These are phyloP conservation scores for Pluvialis apricaria DNA, from an alignment of 2,113 vertebrate species.

Conservation along the genomic window DNA sequence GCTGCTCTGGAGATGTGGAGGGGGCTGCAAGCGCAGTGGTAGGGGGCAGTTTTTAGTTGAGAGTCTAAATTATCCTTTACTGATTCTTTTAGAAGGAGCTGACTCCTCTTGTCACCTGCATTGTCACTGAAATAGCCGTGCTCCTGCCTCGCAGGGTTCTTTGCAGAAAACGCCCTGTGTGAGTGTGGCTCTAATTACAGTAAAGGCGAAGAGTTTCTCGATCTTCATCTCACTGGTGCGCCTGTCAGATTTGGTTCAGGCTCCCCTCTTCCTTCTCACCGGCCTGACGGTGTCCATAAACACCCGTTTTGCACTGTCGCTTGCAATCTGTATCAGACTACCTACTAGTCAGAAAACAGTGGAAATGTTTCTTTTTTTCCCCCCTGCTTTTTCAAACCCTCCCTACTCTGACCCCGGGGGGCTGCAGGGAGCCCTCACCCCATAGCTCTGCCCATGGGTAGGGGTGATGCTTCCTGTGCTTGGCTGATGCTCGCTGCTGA, in stretches of 20 bases:
- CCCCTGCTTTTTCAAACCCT: not conserved
- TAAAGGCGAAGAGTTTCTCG: not conserved
- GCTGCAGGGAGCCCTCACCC: not conserved
- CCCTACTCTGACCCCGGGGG: not conserved
- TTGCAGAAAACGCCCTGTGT: not conserved
- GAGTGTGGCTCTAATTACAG: not conserved
- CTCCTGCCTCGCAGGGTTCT: not conserved
- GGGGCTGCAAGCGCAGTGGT: not conserved
- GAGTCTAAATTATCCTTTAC: not conserved
- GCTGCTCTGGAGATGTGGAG: not conserved
- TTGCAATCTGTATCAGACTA: not conserved
- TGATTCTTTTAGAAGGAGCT: not conserved
- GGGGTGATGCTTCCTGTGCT: not conserved
- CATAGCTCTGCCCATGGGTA: not conserved
- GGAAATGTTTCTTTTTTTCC: not conserved
- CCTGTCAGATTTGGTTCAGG: not conserved
- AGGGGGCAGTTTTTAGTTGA: not conserved
- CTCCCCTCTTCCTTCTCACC: not conserved
- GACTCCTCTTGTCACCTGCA: not conserved
- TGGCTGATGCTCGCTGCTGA: fast-evolving
- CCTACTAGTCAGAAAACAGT: not conserved
- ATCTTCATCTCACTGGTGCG: not conserved
- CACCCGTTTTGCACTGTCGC: not conserved
- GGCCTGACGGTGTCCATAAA: not conserved
- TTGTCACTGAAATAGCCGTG: not conserved